Evolutionary conservation across 2,113 vertebrate genomes (phyloP), one percentile per base, ranked within the genome.

Genomic region (Otocyon megalotis): DNA sequence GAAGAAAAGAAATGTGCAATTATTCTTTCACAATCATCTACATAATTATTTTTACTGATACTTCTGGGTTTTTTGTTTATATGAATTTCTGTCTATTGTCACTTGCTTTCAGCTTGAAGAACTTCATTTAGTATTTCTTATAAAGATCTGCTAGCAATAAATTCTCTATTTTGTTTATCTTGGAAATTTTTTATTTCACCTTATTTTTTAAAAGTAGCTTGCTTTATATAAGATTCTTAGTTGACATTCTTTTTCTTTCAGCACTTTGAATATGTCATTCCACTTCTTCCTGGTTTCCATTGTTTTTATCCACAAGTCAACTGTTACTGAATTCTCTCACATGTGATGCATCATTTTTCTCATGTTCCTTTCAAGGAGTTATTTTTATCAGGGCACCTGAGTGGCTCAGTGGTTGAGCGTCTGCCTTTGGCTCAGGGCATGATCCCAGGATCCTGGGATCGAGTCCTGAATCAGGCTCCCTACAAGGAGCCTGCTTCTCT

Each of bases 191-290:
- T 94, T 48, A 81, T 80, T 81, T 88, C 43, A 30, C 22, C 43
- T 17, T 28, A 28, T 71, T 26, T 56, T 54, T 67, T 32, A 43
- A 69, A 69, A 32, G 12, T 69, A 50, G 9, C 60, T 88, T 69
- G 28, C 53, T 69, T n/a, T 12, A 56, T 11, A 15, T 11, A 71
- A 80, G 53, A 71, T 88, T 88, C 54, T 88, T 53, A 50, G 28
- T 35, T 81, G 63, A 28, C 16, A 30, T 58, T 81, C 43, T 93
- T 79, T 94, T 94, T 81, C 74, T 71, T 93, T 81, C 12, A 60
- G 4, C 30, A 11, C 62, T 60, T 60, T 30, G 35, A 88, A 69
- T 79, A 69, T 94, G 22, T 71, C 63, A 80, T 71, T 60, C 53
- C 37, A 80, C 19, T 81, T 88, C 37, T 24, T 80, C 60, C 28